Conservation (phyloP, 2,888 invertebrate genomes). For the Papilio demoleus region DNA sequence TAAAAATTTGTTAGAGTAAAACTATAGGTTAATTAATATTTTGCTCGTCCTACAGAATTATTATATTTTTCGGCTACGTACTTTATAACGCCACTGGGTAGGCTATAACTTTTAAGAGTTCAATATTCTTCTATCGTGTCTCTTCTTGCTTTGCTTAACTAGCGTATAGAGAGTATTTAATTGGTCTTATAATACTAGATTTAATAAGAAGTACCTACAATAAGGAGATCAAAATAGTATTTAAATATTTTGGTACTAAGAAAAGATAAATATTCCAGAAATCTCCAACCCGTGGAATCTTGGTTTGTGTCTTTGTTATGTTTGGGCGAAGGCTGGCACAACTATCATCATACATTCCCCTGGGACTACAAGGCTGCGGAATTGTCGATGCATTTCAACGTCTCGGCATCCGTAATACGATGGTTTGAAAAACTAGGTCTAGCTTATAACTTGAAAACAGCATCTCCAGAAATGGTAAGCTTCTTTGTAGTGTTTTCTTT, state of each 20-base stretch:
- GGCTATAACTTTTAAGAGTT: too few species aligned
- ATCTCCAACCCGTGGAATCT: conserved; percentile 91
- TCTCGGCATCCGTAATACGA: conserved; percentile 86
- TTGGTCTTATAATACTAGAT: too few species aligned
- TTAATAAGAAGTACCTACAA: too few species aligned
- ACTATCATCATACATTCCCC: conserved; percentile 96
- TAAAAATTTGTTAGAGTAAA: too few species aligned
- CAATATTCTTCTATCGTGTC: too few species aligned
- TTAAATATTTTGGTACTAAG: background rate
- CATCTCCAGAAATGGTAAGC: conserved; percentile 67
- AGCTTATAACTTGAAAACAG: conserved; percentile 85
- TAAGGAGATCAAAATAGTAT: too few species aligned
- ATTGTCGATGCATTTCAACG: conserved; percentile 85
- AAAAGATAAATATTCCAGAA: conserved; percentile 71
- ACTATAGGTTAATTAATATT: background rate
- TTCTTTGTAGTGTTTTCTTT: background rate
- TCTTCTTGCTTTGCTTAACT: too few species aligned
- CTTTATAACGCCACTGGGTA: too few species aligned
- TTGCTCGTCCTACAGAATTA: too few species aligned
- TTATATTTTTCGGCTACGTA: too few species aligned
- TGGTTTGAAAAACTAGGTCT: conserved; percentile 83
- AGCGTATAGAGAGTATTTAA: too few species aligned
- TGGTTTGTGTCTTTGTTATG: conserved; percentile 87
- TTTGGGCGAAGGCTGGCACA: conserved; percentile 95
- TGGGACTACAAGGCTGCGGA: conserved; percentile 98